Evolutionary conservation across 2,797 vertebrate species (phyloP), one percentile per base, ranked within the genome.

Genomic region (Typhlichthys eigenmanni): DNA sequence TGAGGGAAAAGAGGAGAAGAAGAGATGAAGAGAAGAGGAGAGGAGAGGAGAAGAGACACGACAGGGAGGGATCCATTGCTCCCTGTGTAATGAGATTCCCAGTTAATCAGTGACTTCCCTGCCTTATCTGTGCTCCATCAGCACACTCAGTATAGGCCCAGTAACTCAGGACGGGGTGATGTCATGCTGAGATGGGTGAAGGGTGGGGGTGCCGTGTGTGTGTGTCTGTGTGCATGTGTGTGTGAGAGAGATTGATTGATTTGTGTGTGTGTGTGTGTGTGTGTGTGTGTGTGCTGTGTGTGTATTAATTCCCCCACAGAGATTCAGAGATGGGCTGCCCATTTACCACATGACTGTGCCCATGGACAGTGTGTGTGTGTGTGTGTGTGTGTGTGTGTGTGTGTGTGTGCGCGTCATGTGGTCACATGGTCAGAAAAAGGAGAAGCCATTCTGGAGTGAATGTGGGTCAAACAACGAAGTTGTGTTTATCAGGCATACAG

Each of bases 71-170:
- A 89, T 90, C 83, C 64, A 64, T 91, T 90, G 86, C 89, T 86
- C 80, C 84, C 67, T 90, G 81, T 92, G 92, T 93, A 93, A 93
- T 83, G 85, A 92, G 92, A 93, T 92, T 93, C 91, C 89, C 84
- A 62, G 90, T 85, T 92, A 92, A 93, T 93, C 92, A 92, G 90
- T 92, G 90, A 92, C 91, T 93, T 92, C 92, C 89, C 88, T 91
- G 84, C 75, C 81, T 90, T 93, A 93, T 93, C 92, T 82, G 69
- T 82, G 81, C 84, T 9, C 34, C 88, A 92, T 92, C 92, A 82
- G 89, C 90, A 89, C 89, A 90, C 90, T 87, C 81, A 73, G 91
- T 88, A 38, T 38, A 92, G 88, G 87, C 89, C 88, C 79, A 89
- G 91, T 92, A 93, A 93, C 91, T 82, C 85, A 92, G 91, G 91